Conservation (phyloP, 2,113 vertebrate genomes). For the Myotis lucifugus region DNA sequence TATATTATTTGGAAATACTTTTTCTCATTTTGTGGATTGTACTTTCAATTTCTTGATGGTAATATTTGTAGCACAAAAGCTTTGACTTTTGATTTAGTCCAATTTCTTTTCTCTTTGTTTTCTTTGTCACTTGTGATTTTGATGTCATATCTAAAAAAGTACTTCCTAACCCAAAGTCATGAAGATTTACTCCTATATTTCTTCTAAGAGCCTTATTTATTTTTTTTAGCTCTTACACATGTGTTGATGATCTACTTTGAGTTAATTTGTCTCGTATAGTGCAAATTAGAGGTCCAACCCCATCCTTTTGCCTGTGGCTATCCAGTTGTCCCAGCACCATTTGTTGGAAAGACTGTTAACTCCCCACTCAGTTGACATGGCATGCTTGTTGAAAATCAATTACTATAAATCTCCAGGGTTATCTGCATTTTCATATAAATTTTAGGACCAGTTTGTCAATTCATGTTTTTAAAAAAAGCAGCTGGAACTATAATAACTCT, state of each 20-base stretch:
- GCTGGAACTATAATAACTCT: not conserved
- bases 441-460: not conserved
- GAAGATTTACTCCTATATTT: not conserved
- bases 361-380: not conserved
- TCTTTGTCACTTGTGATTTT: slow-evolving; percentile 21
- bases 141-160: not conserved
- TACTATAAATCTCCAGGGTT: not conserved
- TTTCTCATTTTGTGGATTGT: not conserved
- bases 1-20: not conserved
- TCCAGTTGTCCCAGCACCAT: not conserved
- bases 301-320: not conserved
- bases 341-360: not conserved
- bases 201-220: not conserved
- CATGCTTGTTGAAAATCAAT: not conserved
- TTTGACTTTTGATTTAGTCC: not conserved
- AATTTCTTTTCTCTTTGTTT: not conserved
- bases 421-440: not conserved
- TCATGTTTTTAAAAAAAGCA: not conserved
- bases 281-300: not conserved
- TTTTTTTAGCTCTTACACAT: not conserved
- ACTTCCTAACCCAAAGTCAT: not conserved
- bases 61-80: not conserved
- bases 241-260: not conserved
- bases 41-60: not conserved
- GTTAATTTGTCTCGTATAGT: not conserved